These are phyloP conservation scores for Troides helena DNA, from an alignment of 2,888 invertebrate species.

Conservation along the genomic window DNA sequence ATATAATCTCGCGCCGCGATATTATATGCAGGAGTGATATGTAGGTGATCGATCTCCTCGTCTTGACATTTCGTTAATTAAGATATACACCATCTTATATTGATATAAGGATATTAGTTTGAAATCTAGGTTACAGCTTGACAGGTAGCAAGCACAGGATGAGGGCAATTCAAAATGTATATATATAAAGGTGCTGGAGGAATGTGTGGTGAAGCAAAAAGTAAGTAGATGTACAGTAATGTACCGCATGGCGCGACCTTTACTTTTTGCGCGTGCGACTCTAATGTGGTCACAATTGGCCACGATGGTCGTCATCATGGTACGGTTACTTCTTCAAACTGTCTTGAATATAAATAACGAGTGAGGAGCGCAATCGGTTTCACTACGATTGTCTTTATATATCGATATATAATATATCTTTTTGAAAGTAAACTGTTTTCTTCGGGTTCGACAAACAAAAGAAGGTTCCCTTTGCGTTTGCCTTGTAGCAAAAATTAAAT, in stretches of 20 bases:
- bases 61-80: no score
- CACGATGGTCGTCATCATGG: background rate
- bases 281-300: conserved; percentile 9
- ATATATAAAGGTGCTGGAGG: background rate
- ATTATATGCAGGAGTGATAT: no score
- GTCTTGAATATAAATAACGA: background rate
- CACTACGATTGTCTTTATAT: background rate
- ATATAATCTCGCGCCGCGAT: no score
- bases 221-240: background rate
- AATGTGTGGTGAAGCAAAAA: background rate
- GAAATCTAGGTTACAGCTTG: no score
- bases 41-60: no score
- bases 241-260: conserved; percentile 3
- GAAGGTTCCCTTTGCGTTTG: no score
- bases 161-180: background rate
- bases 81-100: no score
- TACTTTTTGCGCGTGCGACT: conserved; percentile 14
- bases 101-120: no score
- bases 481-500: no score
- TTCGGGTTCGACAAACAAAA: background rate
- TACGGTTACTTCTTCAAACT: conserved; percentile 10
- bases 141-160: background rate
- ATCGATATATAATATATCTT: background rate
- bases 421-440: background rate
- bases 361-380: conserved; percentile 4